Evolutionary conservation across 2,113 vertebrate species (phyloP), one percentile per base, ranked within the genome.

Genomic region (Sterrhoptilus dennistouni): DNA sequence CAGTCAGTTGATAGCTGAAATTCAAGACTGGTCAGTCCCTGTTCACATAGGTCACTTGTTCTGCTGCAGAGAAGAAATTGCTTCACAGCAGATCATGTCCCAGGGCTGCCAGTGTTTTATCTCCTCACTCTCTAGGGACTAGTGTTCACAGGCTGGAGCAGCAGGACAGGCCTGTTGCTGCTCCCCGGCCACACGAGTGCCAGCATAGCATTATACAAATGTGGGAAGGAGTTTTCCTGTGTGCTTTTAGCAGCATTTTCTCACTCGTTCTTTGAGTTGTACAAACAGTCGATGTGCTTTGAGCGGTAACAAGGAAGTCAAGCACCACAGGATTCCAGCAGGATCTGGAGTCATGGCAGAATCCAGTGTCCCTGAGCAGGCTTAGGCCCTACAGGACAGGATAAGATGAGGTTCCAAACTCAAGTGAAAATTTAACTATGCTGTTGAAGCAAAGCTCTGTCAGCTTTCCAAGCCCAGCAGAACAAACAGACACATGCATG

Each of bases 1-100:
- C 40, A 90, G 80, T 74, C 88, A 92, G 91, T 23, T 82, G 92
- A 90, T 63, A 93, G 79, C 45, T 95, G 78, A 83, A 92, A 90
- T 45, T 78, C 76, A 81, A 90, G 76, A 36, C 61, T 49, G 80
- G 68, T 83, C 80, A 70, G 75, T 70, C 45, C 7, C 56, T 64
- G 3, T 68, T 74, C 82, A 52, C 38, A 36, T 20, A 64, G 44
- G 68, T 71, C 68, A 81, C 28, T 83, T 53, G 11, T 47, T 74
- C 71, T 69, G 47, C 42, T 76, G 64, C 75, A 64, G 33, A 77
- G 47, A 61, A 85, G 21, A 83, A 83, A 57, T 19, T 60, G 27
- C 33, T 76, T 84, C 33, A 49, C 1, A 1, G 63, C 2, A 15
- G 27, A 45, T 57, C 33, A 17, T 28, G 25, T 42, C 52, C 57